Evolutionary conservation across 2,797 vertebrate species (phyloP), one percentile per base, ranked within the genome.

Genomic region (Gallinago solitaria): DNA sequence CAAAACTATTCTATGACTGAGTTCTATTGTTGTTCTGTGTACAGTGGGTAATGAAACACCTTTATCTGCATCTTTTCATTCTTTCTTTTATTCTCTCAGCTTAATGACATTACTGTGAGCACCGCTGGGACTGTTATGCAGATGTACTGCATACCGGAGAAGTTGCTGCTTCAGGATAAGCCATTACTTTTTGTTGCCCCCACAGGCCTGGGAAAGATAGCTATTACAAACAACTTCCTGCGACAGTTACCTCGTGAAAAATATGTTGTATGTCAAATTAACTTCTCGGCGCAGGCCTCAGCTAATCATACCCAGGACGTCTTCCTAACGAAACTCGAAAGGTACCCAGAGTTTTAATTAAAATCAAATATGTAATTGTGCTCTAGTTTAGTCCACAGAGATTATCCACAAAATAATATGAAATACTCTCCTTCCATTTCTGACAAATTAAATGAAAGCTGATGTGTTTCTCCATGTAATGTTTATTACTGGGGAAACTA

Each of bases 301-400:
- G 97, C 97, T 98, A 98, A 98, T 98, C 98, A 98, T 93, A 96
- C 97, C 95, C 97, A 96, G 95, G 97, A 97, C 92, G 90, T 97
- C 97, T 98, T 96, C 97, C 95, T 98, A 97, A 98, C 96, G 20
- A 97, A 98, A 98, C 94, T 97, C 91, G 95, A 98, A 98, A 98
- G 97, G 96, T 98, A 98, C 94, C 96, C 97, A 96, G 96, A 98
- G 97, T 98, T 98, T 98, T 98, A 98, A 98, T 98, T 98, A 98
- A 98, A 98, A 98, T 97, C 97, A 97, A 98, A 96, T 97, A 97
- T 96, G 93, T 97, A 96, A 98, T 97, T 97, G 97, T 97, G 93
- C 95, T 98, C 39, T 96, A 82, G 95, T 97, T 97, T 96, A 94
- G 81, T 97, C 98, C 93, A 76, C 81, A 69, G 98, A 97, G 97